Percentiles rank a stretch among this genome's conserved stretches.
Evolutionary conservation across 1,140 invertebrate species (phyloP).

Genomic region (Agrilus planipennis): DNA sequence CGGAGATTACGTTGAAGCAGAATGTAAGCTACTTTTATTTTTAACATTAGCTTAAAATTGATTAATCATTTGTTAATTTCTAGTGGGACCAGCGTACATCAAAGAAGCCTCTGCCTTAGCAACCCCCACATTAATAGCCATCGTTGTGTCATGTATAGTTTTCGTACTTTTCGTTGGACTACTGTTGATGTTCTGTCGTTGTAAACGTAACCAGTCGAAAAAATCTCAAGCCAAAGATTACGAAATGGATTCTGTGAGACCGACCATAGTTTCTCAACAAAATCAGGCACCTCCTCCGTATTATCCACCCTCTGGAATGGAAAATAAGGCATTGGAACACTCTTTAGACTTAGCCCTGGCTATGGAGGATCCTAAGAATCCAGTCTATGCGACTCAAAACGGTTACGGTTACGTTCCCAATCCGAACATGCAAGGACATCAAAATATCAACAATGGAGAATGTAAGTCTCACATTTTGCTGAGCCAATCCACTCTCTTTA

Average conservation of each 20-base stretch:
- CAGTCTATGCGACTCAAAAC: slow-evolving; percentile 66
- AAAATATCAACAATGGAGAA: slow-evolving; percentile 60
- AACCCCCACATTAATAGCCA: slow-evolving; percentile 66
- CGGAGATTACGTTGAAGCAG: slow-evolving; percentile 67
- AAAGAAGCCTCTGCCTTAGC: slow-evolving; percentile 62
- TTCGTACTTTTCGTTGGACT: slow-evolving; percentile 66
- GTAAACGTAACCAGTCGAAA: slow-evolving; percentile 68
- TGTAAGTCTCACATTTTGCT: slow-evolving; percentile 47
- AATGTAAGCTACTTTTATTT: slow-evolving; percentile 48
- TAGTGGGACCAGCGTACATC: slow-evolving; percentile 68
- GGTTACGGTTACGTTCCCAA: slow-evolving; percentile 62
- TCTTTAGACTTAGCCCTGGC: slow-evolving; percentile 69
- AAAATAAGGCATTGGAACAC: slow-evolving; percentile 83
- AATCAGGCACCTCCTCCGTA: slow-evolving; percentile 76
- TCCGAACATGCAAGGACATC: slow-evolving; percentile 37
- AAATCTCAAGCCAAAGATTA: slow-evolving; percentile 75
- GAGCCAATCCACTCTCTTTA: too few relatives aligned
- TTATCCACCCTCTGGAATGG: slow-evolving; percentile 69
- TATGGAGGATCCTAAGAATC: slow-evolving; percentile 69
- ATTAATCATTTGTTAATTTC: too few relatives aligned
- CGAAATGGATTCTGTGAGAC: slow-evolving; percentile 73
- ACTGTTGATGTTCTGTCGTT: slow-evolving; percentile 74
- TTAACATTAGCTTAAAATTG: slow-evolving; percentile 7
- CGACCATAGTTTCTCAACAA: slow-evolving; percentile 66
- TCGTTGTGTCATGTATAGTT: slow-evolving; percentile 69